Base-by-base conservation (phyloP, 2,113 vertebrate species). In the Pangasianodon hypophthalmus region DNA sequence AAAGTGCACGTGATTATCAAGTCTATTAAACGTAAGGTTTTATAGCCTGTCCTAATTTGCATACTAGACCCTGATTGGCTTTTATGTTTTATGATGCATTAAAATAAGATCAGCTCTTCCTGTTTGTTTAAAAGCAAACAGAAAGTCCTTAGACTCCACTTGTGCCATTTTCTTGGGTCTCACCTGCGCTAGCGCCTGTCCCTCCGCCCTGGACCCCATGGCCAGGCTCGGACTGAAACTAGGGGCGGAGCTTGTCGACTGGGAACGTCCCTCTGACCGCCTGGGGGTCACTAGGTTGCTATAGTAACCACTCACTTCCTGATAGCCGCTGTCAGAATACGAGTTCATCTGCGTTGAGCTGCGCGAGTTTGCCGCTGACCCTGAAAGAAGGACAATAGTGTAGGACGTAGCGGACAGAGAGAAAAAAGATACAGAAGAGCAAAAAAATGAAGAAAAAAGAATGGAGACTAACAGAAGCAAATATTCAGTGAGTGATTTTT, bases 291-390 rank as follows among this genome's bases (percentile, higher is more conserved):
- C 90, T 87, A 98, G 97, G 96, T 95, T 98, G 95, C 98, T 98
- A 92, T 98, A 98, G 89, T 98, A 99, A 94, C 97, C 97, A 88
- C 97, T 97, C 92, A 97, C 97, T 97, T 99, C 98, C 93, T 99
- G 98, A 95, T 99, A 99, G 86, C 98, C 98, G 85, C 98, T 99
- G 95, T 99, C 98, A 0, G 98, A 98, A 41, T 99, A 99, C 6
- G 98, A 99, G 93, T 99, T 99, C 97, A 99, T 98, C 90, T 99
- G 98, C 37, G 97, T 98, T 84, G 97, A 98, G 94, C 97, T 97
- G 94, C 97, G 97, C 0, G 98, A 99, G 94, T 99, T 98, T 92
- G 97, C 97, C 75, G 96, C 93, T 4, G 98, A 99, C 91, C 97
- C 98, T 99, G 94, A 94, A 87, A 93, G 79, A 94, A 90, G 16